Percentiles rank a stretch among this genome's conserved stretches.
Conservation (phyloP, 2,113 vertebrate genomes). For the Furnarius figulus region DNA sequence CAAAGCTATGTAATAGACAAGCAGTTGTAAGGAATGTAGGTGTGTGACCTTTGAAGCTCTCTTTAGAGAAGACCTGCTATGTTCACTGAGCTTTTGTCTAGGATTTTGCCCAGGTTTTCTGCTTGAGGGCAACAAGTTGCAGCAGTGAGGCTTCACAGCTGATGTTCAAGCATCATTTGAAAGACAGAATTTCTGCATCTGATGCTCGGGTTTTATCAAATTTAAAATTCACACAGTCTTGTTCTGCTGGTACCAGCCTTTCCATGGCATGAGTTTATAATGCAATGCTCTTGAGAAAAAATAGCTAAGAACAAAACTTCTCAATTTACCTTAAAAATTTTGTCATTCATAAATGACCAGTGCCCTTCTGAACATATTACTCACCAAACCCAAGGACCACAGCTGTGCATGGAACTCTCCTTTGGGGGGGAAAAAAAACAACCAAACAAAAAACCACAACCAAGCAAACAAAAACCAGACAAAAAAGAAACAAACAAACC, state of each 20-base stretch:
- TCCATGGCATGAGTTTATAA: background rate
- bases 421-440: background rate
- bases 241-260: background rate
- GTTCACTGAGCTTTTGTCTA: background rate
- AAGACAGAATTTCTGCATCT: background rate
- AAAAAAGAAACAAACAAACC: too few relatives aligned
- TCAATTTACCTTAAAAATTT: background rate
- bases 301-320: background rate
- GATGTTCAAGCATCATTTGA: background rate
- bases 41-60: background rate
- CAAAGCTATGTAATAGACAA: background rate
- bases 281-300: background rate
- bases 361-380: background rate
- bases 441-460: too few relatives aligned
- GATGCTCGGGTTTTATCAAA: background rate
- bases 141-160: background rate
- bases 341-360: background rate
- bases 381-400: background rate
- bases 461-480: background rate
- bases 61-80: background rate
- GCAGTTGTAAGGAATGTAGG: background rate
- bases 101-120: background rate
- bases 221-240: background rate
- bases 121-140: background rate
- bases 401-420: background rate